Conservation (phyloP, 2,797 vertebrate species). For the Sebastes steindachneri region DNA sequence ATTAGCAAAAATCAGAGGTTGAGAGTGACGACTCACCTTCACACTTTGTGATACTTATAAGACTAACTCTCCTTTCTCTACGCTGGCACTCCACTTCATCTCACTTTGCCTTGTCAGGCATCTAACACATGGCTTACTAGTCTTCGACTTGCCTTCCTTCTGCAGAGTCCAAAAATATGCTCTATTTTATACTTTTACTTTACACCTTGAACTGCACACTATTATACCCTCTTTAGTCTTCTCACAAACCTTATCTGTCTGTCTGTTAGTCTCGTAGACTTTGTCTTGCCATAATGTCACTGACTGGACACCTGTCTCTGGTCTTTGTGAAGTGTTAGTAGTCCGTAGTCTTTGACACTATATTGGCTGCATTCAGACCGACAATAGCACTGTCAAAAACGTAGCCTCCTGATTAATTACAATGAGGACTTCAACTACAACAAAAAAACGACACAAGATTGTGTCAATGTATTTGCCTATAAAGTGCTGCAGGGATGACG, state of each 20-base stretch:
- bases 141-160: background rate
- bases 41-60: conserved; percentile 19
- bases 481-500: no score
- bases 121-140: conserved; percentile 32
- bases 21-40: conserved; percentile 54
- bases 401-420: background rate
- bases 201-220: background rate
- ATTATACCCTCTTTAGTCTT: conserved; percentile 4
- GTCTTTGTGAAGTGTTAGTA: background rate
- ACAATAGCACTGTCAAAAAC: background rate
- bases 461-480: background rate
- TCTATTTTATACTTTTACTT: background rate
- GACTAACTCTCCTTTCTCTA: conserved; percentile 44
- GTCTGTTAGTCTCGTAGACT: background rate
- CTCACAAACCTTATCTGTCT: background rate
- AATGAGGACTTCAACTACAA: background rate
- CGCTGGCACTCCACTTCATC: background rate
- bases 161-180: background rate
- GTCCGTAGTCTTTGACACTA: background rate
- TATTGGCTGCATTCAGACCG: background rate
- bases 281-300: background rate
- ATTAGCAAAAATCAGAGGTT: conserved; percentile 7
- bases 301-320: background rate
- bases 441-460: background rate
- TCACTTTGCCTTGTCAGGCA: background rate